Base-by-base conservation (phyloP, 2,888 invertebrate species). In the Rhingia rostrata region DNA sequence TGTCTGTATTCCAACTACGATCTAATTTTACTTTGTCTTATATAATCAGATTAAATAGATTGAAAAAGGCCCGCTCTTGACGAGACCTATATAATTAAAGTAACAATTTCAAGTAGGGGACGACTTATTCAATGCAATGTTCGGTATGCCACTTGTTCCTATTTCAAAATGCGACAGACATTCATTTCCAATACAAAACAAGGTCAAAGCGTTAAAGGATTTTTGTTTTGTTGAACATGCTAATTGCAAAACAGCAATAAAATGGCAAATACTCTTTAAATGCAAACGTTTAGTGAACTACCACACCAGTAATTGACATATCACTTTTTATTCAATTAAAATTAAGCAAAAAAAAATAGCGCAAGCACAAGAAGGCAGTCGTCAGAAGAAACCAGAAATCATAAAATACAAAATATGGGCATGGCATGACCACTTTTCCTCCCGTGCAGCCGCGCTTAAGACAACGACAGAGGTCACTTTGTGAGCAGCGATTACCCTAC, bases 361-460 rank as follows among this genome's bases (percentile, higher is more conserved):
- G 60, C 61, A 78, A 60, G 41, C 58, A 10, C 54, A 37, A 37
- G 14, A 10, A 60, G n/a, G n/a, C n/a, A 74, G 64, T 69, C 69
- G 74, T 56, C 72, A 66, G 53, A 7, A 43, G 22, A 80, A 80
- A 84, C 79, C 63, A 67, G 73, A 79, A 84, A 84, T 79, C 63
- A 64, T 66, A 79, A 53, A 69, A 81, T 74, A 53, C 45, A 47
- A 74, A 78, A 58, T 61, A 83, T 79, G 73, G 83, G 73, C 78
- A 69, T 84, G 79, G 75, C 79, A 74, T 79, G 64, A 54, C 33
- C 74, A 79, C 79, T 74, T 79, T 74, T 74, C 47, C 74, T 61
- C 61, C 75, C 60, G 32, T 4, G 58, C 32, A 14, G 35, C 33
- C 14, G 37, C n/a, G 41, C 60, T 22, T 51, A 64, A 63, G 67